Evolutionary conservation across 2,113 vertebrate genomes (phyloP), one percentile per base, ranked within the genome.

Genomic region (Bombycilla garrulus): DNA sequence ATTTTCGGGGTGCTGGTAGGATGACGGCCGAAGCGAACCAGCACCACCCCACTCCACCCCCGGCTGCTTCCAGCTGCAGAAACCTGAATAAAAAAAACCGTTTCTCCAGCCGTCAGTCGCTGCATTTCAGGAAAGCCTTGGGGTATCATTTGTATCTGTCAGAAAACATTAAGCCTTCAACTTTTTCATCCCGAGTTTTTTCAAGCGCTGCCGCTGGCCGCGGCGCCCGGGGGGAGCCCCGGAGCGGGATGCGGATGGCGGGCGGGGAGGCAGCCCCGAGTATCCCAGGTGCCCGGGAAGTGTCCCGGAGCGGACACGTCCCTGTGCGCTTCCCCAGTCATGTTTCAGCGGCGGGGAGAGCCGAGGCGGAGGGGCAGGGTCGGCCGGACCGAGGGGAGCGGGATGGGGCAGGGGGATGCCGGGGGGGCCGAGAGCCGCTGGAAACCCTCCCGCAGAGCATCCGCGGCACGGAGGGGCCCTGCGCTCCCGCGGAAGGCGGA

Each of bases 91-190:
- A 92, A 81, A 81, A 94, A 93, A 92, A 90, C 29, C 57, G 14
- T 93, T 86, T 74, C 90, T 90, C 69, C 91, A 81, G 92, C 92
- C 90, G 76, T 92, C 96, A 81, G 57, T 92, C 79, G 56, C 58
- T 86, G 76, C 92, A 24, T 92, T 97, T 95, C 94, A 64, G 36
- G 86, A 95, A 96, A 96, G 91, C 95, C 92, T 96, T 95, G 88
- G 95, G 96, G 95, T 96, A 94, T 96, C 94, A 90, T 97, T 97
- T 97, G 97, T 97, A 92, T 96, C 95, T 96, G 95, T 97, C 95
- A 97, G 45, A 94, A 92, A 95, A 96, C 88, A 96, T 97, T 95
- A 96, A 95, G 81, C 85, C 79, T 95, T 90, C 94, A 73, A 60
- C 61, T 92, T 93, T 94, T 94, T 96, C 71, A 93, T 94, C 65